Evolutionary conservation across 2,797 vertebrate genomes (phyloP).

Genomic region (Lacerta bilineata): DNA sequence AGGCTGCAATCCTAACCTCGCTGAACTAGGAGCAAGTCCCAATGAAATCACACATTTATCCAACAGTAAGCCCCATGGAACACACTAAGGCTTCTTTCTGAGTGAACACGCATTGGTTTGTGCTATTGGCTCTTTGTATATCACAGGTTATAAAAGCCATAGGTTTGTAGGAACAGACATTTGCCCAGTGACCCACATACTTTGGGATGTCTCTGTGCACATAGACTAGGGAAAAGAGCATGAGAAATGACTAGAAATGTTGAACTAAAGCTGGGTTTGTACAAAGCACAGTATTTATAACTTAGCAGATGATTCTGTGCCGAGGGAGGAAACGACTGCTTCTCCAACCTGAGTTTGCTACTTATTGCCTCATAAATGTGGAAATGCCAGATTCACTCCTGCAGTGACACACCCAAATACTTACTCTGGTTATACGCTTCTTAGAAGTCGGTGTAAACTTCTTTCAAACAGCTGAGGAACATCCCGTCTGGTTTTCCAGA

Average conservation of each 20-base stretch:
- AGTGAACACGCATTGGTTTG: neutral
- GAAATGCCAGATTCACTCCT: neutral
- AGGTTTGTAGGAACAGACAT: neutral
- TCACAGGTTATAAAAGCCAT: neutral
- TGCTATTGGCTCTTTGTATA: neutral
- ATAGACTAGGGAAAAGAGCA: neutral
- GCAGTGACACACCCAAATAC: neutral
- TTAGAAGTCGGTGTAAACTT: rapidly evolving
- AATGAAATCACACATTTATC: neutral
- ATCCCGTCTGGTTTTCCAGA: conserved; percentile 23
- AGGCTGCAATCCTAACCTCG: too few species aligned
- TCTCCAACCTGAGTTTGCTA: neutral
- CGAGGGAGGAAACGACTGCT: neutral
- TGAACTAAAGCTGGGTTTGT: neutral
- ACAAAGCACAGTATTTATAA: neutral
- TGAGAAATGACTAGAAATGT: neutral
- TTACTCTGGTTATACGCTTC: neutral
- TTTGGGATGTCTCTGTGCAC: neutral
- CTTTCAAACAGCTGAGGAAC: neutral
- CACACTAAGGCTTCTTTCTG: neutral
- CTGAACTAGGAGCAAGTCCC: too few species aligned
- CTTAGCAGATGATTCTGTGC: neutral
- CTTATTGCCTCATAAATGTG: neutral
- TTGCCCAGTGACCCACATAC: neutral
- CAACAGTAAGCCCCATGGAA: neutral